A percentile compares a stretch with the other conserved stretches of the same genome.
Conservation (phyloP, 2,113 vertebrate species). For the Coryphaenoides rupestris region DNA sequence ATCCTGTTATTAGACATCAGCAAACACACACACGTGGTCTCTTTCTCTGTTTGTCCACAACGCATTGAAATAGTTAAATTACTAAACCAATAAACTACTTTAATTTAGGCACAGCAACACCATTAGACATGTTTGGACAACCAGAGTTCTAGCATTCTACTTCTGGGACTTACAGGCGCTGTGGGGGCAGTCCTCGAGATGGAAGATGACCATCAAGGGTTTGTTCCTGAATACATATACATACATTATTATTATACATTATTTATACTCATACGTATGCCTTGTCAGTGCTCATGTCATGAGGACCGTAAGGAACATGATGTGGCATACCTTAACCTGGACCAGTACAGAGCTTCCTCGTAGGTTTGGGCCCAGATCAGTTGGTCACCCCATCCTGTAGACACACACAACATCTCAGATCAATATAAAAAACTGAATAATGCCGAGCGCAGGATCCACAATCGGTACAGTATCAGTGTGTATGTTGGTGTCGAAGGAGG, state of each 20-base stretch:
- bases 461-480: no score
- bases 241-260: not conserved
- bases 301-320: not conserved
- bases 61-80: no score
- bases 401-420: not conserved
- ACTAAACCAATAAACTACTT: no score
- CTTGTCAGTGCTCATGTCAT: not conserved
- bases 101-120: no score
- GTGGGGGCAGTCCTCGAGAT: constrained; percentile 90
- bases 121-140: not conserved
- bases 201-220: constrained; percentile 91
- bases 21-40: no score
- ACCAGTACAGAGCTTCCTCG: constrained; percentile 86
- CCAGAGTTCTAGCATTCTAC: not conserved
- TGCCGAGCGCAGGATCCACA: no score
- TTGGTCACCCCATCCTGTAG: constrained; percentile 92
- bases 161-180: constrained; percentile 76
- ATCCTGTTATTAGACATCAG: no score
- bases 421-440: not conserved
- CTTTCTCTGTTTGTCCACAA: no score
- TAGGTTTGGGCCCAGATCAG: constrained; percentile 95
- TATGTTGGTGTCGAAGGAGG: not conserved
- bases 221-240: constrained; percentile 77
- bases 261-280: not conserved
- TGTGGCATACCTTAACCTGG: constrained; percentile 75